A percentile compares a stretch with the other conserved stretches of the same genome.
Conservation (phyloP, 1,140 invertebrate genomes). For the Potamilus streckersoni region DNA sequence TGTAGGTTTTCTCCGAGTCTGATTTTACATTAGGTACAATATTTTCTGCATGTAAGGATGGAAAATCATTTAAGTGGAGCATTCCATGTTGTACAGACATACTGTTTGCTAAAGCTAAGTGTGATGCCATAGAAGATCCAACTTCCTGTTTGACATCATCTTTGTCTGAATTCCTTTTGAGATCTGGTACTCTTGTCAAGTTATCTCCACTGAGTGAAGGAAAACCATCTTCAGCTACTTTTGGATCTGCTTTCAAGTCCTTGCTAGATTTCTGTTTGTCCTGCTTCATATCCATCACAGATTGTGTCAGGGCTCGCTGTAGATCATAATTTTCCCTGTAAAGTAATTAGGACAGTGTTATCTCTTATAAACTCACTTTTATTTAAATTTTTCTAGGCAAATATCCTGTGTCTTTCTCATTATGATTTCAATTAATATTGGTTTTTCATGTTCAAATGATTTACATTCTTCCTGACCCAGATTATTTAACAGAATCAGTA, state of each 20-base stretch:
- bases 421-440: too few relatives aligned
- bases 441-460: too few relatives aligned
- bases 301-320: conserved; percentile 48
- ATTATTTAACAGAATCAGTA: too few relatives aligned
- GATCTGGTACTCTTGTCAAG: too few relatives aligned
- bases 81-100: conserved; percentile 47
- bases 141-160: not conserved
- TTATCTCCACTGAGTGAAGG: conserved; percentile 23
- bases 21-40: too few relatives aligned
- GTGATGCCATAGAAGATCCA: conserved; percentile 39
- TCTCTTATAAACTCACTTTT: too few relatives aligned
- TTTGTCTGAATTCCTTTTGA: too few relatives aligned
- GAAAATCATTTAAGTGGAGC: conserved; percentile 54
- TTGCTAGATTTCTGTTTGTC: conserved; percentile 18
- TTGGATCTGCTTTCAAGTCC: conserved; percentile 24
- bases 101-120: conserved; percentile 39
- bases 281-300: conserved; percentile 44
- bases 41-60: conserved; percentile 30
- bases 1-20: too few relatives aligned
- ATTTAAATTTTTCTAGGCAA: too few relatives aligned
- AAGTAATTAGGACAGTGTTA: conserved; percentile 8
- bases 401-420: too few relatives aligned
- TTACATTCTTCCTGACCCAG: too few relatives aligned
- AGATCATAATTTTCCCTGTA: conserved; percentile 45
- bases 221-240: conserved; percentile 31